Conservation (phyloP, 2,113 vertebrate genomes). For the Syrmaticus mikado region DNA sequence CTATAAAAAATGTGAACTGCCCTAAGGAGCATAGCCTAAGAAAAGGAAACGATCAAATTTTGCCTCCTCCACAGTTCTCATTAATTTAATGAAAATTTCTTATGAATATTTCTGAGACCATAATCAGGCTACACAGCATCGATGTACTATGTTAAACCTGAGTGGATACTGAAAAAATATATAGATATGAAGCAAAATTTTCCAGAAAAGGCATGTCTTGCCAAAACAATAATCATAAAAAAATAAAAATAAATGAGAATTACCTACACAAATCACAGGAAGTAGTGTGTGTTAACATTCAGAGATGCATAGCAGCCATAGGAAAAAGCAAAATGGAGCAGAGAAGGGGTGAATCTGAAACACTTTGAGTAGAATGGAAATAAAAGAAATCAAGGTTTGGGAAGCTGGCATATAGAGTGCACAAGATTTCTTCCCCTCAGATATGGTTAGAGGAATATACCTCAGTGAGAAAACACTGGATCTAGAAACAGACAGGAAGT, state of each 20-base stretch:
- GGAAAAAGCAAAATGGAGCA: not conserved
- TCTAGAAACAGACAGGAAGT: not conserved
- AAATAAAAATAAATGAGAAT: not conserved
- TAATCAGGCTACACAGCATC: not conserved
- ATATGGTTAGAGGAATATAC: not conserved
- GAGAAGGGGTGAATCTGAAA: not conserved
- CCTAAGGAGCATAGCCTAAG: not conserved
- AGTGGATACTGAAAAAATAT: not conserved
- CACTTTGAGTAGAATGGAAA: not conserved
- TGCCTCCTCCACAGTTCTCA: not conserved
- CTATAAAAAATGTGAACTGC: not conserved
- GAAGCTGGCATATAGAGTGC: not conserved
- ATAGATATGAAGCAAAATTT: not conserved
- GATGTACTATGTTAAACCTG: not conserved
- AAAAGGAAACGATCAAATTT: not conserved
- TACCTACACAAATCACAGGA: not conserved
- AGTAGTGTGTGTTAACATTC: not conserved
- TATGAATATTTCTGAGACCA: not conserved
- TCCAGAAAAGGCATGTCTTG: not conserved
- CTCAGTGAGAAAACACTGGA: not conserved
- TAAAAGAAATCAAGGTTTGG: not conserved
- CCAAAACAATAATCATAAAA: not conserved
- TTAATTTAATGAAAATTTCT: not conserved
- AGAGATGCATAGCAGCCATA: rapidly evolving
- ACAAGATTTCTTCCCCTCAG: not conserved